Conservation (phyloP, 2,797 vertebrate genomes). For the Fundulus diaphanus region DNA sequence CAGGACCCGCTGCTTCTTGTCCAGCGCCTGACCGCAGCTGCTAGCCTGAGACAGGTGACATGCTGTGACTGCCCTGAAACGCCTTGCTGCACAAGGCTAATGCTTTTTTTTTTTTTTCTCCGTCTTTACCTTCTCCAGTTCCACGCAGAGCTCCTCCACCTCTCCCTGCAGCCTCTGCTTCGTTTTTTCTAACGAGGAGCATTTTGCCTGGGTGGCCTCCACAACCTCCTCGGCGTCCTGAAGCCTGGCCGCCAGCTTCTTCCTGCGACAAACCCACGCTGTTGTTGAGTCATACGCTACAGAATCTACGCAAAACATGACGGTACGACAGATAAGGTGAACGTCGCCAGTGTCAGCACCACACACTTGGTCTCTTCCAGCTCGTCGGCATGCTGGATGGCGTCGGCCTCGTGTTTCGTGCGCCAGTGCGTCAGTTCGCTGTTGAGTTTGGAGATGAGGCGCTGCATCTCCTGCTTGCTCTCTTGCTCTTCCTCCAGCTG, state of each 20-base stretch:
- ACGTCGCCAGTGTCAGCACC: not conserved
- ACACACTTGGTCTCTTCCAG: slow-evolving; percentile 84
- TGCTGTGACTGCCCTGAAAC: not conserved
- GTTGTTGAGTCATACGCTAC: not conserved
- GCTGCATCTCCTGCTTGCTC: slow-evolving; percentile 86
- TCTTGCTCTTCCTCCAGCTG: slow-evolving; percentile 89
- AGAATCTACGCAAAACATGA: not conserved
- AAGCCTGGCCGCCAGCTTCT: slow-evolving; percentile 79
- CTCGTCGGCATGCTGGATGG: slow-evolving; percentile 83
- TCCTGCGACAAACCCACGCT: slow-evolving; percentile 65
- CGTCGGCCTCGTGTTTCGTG: slow-evolving; percentile 80
- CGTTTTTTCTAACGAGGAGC: slow-evolving; percentile 85
- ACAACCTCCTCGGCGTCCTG: slow-evolving; percentile 84
- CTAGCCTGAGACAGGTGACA: slow-evolving; percentile 70
- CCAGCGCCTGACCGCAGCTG: slow-evolving; percentile 75
- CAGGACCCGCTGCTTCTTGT: slow-evolving; percentile 85
- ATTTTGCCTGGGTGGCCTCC: slow-evolving; percentile 84
- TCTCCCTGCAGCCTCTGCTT: slow-evolving; percentile 85
- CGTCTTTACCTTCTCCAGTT: slow-evolving; percentile 85
- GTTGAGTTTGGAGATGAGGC: slow-evolving; percentile 86
- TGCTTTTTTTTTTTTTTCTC: not conserved
- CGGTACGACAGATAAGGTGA: rapidly evolving
- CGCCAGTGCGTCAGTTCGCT: slow-evolving; percentile 85
- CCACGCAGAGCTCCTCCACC: slow-evolving; percentile 85
- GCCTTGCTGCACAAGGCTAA: rapidly evolving